These are phyloP conservation scores for Zoroaster sp. DNA, from an alignment of 53 echinoderm and acorn worm species.

Conservation along the genomic window DNA sequence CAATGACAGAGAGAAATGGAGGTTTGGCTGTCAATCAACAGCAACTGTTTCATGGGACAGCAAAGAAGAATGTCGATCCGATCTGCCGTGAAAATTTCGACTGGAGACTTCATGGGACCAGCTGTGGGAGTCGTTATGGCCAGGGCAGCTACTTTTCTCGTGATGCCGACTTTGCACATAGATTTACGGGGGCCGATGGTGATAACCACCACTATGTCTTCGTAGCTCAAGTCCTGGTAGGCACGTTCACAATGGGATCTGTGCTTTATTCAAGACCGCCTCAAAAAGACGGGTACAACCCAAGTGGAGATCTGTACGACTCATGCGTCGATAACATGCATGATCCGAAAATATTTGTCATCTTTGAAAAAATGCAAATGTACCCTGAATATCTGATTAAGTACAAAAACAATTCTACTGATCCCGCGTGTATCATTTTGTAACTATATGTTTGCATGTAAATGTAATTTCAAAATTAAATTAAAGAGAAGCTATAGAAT, in stretches of 20 bases:
- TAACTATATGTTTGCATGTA: no score
- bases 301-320: conserved; percentile 26
- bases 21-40: neutral
- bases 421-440: no score
- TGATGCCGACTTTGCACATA: conserved; percentile 27
- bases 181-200: conserved; percentile 1
- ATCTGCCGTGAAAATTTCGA: conserved; percentile 68
- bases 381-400: conserved; percentile 61
- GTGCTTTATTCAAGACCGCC: conserved; percentile 28
- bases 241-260: conserved; percentile 2
- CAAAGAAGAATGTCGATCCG: neutral
- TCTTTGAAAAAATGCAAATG: conserved; percentile 54
- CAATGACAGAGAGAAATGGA: conserved; percentile 15
- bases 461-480: no score
- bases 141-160: conserved; percentile 63
- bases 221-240: conserved; percentile 52
- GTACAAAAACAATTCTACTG: neutral
- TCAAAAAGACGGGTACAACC: neutral
- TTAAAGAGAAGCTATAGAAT: no score
- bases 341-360: conserved; percentile 53
- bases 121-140: conserved; percentile 28
- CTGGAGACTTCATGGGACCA: conserved; percentile 55
- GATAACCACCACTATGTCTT: conserved; percentile 11
- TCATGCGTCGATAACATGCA: conserved; percentile 41
- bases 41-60: conserved; percentile 59